Conservation (phyloP, 2,797 vertebrate genomes). For the Tamandua tetradactyla region DNA sequence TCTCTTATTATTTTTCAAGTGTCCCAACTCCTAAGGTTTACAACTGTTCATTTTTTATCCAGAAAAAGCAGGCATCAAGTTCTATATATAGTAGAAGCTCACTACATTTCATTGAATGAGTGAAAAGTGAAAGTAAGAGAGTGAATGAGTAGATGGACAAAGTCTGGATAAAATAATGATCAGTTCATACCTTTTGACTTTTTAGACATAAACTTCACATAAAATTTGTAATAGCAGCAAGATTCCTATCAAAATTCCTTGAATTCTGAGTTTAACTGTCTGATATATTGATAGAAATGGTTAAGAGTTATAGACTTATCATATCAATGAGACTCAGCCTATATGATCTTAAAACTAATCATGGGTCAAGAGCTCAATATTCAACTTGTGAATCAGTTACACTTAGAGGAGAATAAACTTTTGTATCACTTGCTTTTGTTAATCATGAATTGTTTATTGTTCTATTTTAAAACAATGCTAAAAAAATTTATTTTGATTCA, state of each 20-base stretch:
- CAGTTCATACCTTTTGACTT: background rate
- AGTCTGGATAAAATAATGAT: background rate
- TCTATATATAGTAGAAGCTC: background rate
- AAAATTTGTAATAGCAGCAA: slow-evolving; percentile 19
- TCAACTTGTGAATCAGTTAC: slow-evolving; percentile 33
- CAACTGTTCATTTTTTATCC: background rate
- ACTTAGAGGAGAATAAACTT: background rate
- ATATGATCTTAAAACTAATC: background rate
- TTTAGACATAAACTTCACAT: slow-evolving; percentile 12
- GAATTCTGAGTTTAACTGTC: background rate
- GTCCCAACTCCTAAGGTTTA: background rate
- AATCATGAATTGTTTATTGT: background rate
- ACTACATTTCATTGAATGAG: background rate
- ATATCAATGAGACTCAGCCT: background rate
- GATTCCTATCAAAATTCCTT: background rate
- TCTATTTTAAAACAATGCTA: slow-evolving; percentile 35
- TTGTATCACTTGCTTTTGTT: background rate
- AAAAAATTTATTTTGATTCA: slow-evolving; percentile 38
- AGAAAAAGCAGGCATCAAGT: background rate
- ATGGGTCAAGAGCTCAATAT: background rate
- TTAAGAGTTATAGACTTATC: background rate
- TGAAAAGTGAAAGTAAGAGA: background rate
- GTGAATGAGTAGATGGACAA: background rate
- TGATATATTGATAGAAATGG: background rate
- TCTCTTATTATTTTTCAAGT: background rate